Percentiles rank a stretch among this genome's conserved stretches.
Conservation (phyloP, 2,113 vertebrate species). For the Opisthocomus hoazin region DNA sequence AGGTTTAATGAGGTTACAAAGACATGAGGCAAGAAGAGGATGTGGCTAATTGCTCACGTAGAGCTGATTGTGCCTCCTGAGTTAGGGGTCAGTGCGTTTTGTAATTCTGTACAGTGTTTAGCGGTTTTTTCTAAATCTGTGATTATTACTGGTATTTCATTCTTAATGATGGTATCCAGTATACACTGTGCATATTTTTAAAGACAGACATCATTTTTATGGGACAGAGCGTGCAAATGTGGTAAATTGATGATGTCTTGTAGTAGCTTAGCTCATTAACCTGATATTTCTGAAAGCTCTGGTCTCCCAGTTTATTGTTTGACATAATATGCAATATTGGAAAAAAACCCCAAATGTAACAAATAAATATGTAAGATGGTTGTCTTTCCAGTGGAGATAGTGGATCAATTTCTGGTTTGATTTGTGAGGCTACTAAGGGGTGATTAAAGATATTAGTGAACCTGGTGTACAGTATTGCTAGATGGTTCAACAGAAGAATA, state of each 20-base stretch:
- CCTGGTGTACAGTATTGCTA: neutral
- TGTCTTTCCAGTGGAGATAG: neutral
- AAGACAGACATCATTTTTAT: neutral
- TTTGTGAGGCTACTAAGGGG: neutral
- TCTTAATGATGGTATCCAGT: neutral
- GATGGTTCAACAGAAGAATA: neutral
- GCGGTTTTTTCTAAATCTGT: neutral
- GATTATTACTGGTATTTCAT: neutral
- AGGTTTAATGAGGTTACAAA: conserved; percentile 9
- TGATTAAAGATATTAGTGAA: neutral
- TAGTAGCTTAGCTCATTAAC: neutral
- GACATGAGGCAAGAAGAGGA: neutral
- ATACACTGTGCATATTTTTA: neutral
- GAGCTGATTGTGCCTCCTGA: neutral
- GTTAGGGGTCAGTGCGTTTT: neutral
- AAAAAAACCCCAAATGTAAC: neutral
- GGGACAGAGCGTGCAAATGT: neutral
- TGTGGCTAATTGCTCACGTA: neutral
- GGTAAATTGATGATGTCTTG: neutral
- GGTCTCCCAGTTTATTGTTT: neutral
- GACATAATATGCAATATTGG: neutral
- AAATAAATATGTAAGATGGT: neutral
- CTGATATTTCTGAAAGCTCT: neutral
- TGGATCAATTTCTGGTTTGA: neutral
- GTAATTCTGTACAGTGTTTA: neutral